Conservation (phyloP, 2,888 invertebrate genomes). For the Agrotis ipsilon region DNA sequence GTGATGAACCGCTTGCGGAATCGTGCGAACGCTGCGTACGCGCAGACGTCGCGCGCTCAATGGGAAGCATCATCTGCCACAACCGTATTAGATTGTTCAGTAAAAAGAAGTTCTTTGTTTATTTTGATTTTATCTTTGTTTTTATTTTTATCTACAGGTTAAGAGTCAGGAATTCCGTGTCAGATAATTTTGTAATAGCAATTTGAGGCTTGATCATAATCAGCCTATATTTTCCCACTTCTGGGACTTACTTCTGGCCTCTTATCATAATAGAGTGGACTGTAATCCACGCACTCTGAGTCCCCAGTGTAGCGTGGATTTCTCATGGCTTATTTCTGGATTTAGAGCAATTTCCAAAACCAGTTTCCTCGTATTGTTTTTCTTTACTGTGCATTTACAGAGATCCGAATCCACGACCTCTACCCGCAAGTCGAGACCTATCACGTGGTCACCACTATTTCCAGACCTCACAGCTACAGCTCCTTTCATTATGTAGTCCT, state of each 20-base stretch:
- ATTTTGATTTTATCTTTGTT: conserved; percentile 21
- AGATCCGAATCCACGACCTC: too few species aligned
- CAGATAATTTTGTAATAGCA: neutral
- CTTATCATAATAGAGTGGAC: neutral
- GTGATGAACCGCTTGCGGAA: conserved; percentile 62
- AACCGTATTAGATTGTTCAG: conserved; percentile 33
- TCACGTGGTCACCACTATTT: neutral
- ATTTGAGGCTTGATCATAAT: neutral
- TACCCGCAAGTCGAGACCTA: neutral
- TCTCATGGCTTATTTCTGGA: neutral
- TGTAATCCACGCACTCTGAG: neutral
- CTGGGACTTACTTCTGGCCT: neutral
- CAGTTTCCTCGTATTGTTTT: neutral
- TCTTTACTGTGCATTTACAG: neutral
- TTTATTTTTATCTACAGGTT: conserved; percentile 16
- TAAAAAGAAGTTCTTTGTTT: conserved; percentile 47
- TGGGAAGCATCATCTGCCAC: conserved; percentile 53
- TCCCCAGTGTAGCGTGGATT: neutral
- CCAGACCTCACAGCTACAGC: too few species aligned
- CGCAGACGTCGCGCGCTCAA: conserved; percentile 38
- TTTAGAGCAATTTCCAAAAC: neutral
- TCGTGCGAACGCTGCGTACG: conserved; percentile 58
- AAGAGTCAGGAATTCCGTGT: conserved; percentile 27
- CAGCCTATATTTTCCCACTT: neutral
- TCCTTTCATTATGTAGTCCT: neutral